These are phyloP conservation scores for Sphyrna mokarran DNA, from an alignment of 2,113 vertebrate species.

Conservation along the genomic window DNA sequence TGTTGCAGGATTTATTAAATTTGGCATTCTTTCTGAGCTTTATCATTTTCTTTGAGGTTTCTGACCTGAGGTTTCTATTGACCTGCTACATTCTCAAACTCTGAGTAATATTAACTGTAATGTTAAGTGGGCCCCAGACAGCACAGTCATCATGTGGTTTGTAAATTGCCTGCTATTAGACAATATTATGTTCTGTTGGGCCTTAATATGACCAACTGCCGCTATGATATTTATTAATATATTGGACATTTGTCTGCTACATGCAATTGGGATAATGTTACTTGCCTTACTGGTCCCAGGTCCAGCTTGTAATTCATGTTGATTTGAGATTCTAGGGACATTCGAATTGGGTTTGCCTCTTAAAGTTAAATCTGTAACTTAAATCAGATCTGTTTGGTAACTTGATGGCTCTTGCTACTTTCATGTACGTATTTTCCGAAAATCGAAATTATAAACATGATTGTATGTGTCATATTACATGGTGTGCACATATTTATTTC, in stretches of 20 bases:
- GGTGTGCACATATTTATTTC: neutral
- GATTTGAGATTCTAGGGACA: neutral
- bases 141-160: neutral
- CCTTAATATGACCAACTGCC: neutral
- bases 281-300: neutral
- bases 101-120: neutral
- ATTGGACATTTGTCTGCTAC: neutral
- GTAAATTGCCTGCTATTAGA: neutral
- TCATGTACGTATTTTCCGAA: neutral
- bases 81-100: neutral
- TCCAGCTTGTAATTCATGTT: neutral
- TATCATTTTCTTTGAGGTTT: neutral
- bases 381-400: neutral
- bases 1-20: neutral
- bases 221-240: neutral
- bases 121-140: neutral
- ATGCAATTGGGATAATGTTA: neutral
- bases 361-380: neutral
- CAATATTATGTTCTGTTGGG: neutral
- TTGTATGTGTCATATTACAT: neutral
- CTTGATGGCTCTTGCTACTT: neutral
- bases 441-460: neutral
- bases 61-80: neutral
- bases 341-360: neutral
- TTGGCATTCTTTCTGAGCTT: neutral